phyloP scores from a whole-genome alignment of 1,140 invertebrate genomes.

The Holotrichia oblita region DNA sequence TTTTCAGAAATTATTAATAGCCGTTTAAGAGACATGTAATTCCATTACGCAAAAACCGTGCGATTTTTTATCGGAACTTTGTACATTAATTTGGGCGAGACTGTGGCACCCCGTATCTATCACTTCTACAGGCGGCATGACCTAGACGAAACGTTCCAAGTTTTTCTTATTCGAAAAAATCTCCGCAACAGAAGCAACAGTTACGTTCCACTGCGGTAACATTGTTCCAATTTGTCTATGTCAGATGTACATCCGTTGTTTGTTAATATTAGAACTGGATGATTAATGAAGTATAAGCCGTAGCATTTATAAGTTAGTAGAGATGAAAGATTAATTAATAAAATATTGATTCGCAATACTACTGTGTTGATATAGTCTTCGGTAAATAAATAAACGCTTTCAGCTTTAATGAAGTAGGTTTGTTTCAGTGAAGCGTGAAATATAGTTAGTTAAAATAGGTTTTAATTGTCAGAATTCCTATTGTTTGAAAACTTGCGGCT shows the following conservation, averaged over 20 bases:
- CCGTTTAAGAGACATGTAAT: too few relatives aligned
- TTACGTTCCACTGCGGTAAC: background rate
- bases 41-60: background rate
- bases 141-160: background rate
- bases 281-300: background rate
- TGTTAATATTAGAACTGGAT: background rate
- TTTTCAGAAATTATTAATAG: too few relatives aligned
- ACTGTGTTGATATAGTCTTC: background rate
- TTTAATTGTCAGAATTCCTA: too few relatives aligned
- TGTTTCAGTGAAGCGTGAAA: background rate
- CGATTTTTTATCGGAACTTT: background rate
- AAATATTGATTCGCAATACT: background rate
- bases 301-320: background rate
- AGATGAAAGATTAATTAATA: conserved; percentile 9
- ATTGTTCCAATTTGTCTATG: background rate
- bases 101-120: background rate
- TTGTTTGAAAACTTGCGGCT: too few relatives aligned
- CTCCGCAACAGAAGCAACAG: background rate
- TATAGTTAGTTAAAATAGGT: too few relatives aligned
- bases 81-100: background rate
- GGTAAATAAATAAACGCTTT: background rate
- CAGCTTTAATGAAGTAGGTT: background rate
- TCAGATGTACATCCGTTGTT: conserved; percentile 16
- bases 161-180: background rate
- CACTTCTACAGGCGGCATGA: background rate